phyloP scores from a whole-genome alignment of 2,797 vertebrate species.

The Epinephelus awoara region DNA sequence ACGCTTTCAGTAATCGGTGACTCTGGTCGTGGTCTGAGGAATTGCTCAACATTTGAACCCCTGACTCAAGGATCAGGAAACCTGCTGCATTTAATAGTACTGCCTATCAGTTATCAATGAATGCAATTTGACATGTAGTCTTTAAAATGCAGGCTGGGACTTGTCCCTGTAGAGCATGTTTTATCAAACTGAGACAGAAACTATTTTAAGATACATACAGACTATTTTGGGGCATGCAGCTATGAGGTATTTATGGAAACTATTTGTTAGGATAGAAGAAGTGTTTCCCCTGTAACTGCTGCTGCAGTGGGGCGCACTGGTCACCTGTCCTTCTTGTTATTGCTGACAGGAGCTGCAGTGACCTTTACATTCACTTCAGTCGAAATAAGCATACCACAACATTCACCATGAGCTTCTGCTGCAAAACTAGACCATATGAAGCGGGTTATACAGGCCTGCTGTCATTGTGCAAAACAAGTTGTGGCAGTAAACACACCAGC shows the following conservation, averaged over 20 bases:
- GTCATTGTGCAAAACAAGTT: not conserved
- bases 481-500: not conserved
- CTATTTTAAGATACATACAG: conserved; percentile 8
- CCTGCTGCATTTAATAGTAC: not conserved
- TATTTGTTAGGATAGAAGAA: conserved; percentile 29
- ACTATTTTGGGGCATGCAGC: conserved; percentile 49
- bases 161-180: not conserved
- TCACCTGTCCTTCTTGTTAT: conserved; percentile 50
- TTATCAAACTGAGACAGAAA: not conserved
- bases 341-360: conserved; percentile 26
- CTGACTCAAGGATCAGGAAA: conserved; percentile 16
- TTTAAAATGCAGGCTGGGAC: not conserved
- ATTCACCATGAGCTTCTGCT: not conserved
- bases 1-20: conserved; percentile 67
- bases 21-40: conserved; percentile 30
- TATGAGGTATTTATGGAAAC: conserved; percentile 31
- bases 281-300: conserved; percentile 19
- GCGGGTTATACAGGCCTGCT: not conserved
- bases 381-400: conserved; percentile 8
- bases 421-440: not conserved
- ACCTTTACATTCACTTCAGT: conserved; percentile 48
- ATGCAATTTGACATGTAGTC: not conserved
- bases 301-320: conserved; percentile 14
- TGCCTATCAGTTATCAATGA: not conserved
- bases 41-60: conserved; percentile 47